These are phyloP conservation scores for Drosophila lowei DNA, from an alignment of 1,140 invertebrate species.

Conservation along the genomic window DNA sequence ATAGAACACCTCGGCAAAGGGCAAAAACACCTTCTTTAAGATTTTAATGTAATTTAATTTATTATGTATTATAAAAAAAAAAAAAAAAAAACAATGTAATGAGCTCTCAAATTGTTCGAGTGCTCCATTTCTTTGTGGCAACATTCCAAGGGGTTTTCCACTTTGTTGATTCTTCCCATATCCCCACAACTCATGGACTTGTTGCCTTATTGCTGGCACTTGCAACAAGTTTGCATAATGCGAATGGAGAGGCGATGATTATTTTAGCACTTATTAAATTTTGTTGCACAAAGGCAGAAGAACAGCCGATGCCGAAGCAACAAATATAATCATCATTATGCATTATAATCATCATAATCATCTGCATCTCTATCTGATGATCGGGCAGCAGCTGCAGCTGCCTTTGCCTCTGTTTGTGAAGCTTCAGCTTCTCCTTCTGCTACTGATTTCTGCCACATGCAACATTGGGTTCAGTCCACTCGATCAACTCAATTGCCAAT, in stretches of 20 bases:
- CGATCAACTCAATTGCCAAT: conserved; percentile 56
- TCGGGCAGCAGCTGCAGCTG: conserved; percentile 50
- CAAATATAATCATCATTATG: conserved; percentile 24
- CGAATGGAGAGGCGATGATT: conserved; percentile 54
- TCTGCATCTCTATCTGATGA: conserved; percentile 35
- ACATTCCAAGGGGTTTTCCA: no score
- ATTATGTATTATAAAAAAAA: neutral
- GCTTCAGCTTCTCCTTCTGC: conserved; percentile 23
- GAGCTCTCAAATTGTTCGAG: no score
- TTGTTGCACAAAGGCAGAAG: conserved; percentile 53
- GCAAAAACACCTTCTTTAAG: no score
- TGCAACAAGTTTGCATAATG: conserved; percentile 73
- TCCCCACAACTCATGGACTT: no score
- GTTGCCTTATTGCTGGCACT: neutral
- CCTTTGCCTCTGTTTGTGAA: conserved; percentile 16
- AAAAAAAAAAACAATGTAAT: no score
- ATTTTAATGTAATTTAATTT: no score
- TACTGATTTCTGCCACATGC: conserved; percentile 53
- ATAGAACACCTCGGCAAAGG: no score
- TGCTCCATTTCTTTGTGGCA: no score
- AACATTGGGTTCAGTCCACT: conserved; percentile 27
- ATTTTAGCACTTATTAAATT: conserved; percentile 81
- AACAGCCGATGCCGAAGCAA: conserved; percentile 23
- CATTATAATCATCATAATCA: conserved; percentile 50
- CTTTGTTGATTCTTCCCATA: no score